Evolutionary conservation across 1,140 invertebrate genomes (phyloP).

Genomic region (Drosophila bocqueti): DNA sequence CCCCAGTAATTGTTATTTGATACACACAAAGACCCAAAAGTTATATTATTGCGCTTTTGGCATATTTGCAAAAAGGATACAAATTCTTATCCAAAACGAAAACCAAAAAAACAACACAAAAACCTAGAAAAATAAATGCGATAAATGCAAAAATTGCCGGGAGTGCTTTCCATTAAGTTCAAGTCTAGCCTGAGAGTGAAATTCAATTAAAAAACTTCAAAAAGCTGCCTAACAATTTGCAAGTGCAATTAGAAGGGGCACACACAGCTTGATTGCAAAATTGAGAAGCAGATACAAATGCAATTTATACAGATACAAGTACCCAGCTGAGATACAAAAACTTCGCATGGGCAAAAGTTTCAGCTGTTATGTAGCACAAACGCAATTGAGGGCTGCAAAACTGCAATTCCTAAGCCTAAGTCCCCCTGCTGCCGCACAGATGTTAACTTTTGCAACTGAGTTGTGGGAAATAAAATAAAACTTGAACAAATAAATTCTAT

Average conservation of each 20-base stretch:
- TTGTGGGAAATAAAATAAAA: not conserved
- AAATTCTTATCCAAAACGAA: not conserved
- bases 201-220: conserved; percentile 52
- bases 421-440: not conserved
- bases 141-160: conserved; percentile 1
- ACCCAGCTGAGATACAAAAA: conserved; percentile 45
- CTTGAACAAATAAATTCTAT: not conserved
- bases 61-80: conserved; percentile 24
- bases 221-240: conserved; percentile 37
- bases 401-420: conserved; percentile 9
- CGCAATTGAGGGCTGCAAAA: conserved; percentile 11
- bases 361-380: conserved; percentile 33
- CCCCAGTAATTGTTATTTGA: conserved; percentile 46
- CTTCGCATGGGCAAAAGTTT: conserved; percentile 39
- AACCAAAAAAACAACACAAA: not conserved
- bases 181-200: conserved; percentile 15
- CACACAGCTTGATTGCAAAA: conserved; percentile 32
- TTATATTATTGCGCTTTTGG: conserved; percentile 34
- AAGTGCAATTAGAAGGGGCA: conserved; percentile 43
- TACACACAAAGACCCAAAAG: conserved; percentile 38
- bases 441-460: conserved; percentile 4
- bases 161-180: not conserved
- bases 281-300: conserved; percentile 18
- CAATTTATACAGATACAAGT: conserved; percentile 33
- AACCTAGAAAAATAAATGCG: not conserved